Evolutionary conservation across 1,140 invertebrate species (phyloP), one percentile per base, ranked within the genome.

Genomic region (Drosophila kikkawai): DNA sequence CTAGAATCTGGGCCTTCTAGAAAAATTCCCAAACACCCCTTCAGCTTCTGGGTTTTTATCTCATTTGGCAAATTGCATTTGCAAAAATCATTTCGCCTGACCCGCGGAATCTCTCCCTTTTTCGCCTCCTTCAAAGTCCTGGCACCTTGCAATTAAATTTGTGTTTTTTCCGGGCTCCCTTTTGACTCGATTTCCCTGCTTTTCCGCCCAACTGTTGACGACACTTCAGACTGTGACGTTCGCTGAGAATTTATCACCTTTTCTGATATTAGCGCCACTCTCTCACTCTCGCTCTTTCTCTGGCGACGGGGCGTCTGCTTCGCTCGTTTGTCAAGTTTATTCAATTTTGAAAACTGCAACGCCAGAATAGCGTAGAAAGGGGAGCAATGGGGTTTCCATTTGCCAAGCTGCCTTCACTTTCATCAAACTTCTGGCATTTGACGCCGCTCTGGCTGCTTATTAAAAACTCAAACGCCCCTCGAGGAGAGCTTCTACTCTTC

Each of bases 231-330:
- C 70, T 32, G 69, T 59, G 67, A 65, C 66, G 59, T 36, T 61
- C 58, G 26, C 17, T 47, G 56, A 39, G 75, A 78, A 81, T 85
- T 78, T 81, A 85, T 85, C 75, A 81, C 82, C 82, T 85, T 85
- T 71, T 69, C 36, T 34, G 41, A 36, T 29, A 58, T 44, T 59
- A 19, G 15, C 19, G 22, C 17, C 11, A 19, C 58, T 12, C 12
- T 11, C 48, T 37, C 59, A 12, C 19, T 58, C 39, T 47, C 19
- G 22, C 11, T 48, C 13, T 22, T 22, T 22, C 11, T 58, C 41
- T 36, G 11, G 26, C 44, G 26, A 50, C 47, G 66, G 63, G 48
- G 26, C 13, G 39, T 63, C 36, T 56, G 53, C 53, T 9, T 39
- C 53, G 34, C 73, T 75, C 73, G 73, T 75, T 75, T 79, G 79